Evolutionary conservation across 2,797 vertebrate genomes (phyloP).

Genomic region (Pseudotriccus pelzelni): DNA sequence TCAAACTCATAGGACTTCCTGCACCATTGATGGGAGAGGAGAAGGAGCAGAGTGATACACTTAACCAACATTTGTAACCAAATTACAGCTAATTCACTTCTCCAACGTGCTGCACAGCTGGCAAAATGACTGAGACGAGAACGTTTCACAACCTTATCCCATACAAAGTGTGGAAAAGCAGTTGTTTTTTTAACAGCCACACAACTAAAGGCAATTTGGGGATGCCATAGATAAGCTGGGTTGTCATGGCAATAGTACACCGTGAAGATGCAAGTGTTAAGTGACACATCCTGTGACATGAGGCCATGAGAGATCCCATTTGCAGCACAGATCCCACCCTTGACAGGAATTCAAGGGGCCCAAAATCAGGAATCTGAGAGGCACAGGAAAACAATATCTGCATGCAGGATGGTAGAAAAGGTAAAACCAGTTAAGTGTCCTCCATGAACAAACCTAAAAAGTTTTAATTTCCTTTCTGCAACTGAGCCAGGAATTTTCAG

Average conservation of each 20-base stretch:
- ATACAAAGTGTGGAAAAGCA: not conserved
- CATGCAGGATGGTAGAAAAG: not conserved
- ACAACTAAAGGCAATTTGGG: not conserved
- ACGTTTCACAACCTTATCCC: not conserved
- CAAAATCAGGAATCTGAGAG: not conserved
- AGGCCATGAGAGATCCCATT: not conserved
- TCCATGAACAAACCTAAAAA: not conserved
- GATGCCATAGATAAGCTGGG: not conserved
- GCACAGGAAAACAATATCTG: not conserved
- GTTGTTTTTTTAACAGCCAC: not conserved
- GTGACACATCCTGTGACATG: not conserved
- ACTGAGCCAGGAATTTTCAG: not conserved
- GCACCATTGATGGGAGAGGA: not conserved
- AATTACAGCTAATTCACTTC: not conserved
- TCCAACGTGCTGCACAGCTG: not conserved
- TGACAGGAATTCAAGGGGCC: accelerated
- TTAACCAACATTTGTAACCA: not conserved
- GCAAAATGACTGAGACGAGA: not conserved
- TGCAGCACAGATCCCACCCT: not conserved
- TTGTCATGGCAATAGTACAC: not conserved
- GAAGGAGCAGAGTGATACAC: not conserved
- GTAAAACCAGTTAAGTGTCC: not conserved
- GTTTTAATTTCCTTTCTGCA: not conserved
- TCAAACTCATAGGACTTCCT: conserved; percentile 98
- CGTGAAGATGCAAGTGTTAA: not conserved